A percentile compares a stretch with the other conserved stretches of the same genome.
Evolutionary conservation across 2,113 vertebrate genomes (phyloP).

Genomic region (Halichoerus grypus): DNA sequence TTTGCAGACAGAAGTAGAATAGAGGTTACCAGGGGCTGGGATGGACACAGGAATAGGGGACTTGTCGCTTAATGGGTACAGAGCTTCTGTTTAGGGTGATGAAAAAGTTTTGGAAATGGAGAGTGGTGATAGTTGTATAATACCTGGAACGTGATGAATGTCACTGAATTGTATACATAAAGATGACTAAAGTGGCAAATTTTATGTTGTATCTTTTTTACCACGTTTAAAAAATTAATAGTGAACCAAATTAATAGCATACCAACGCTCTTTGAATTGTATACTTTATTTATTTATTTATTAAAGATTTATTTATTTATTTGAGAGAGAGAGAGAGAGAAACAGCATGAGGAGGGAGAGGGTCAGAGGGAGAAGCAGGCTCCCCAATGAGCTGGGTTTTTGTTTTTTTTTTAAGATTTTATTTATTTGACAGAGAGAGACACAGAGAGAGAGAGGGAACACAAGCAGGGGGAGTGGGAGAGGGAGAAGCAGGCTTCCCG

Average conservation of each 20-base stretch:
- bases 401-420: no score
- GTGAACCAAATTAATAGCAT: not conserved
- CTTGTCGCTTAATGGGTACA: no score
- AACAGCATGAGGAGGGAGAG: no score
- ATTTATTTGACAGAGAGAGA: no score
- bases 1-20: not conserved
- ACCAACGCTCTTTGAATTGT: not conserved
- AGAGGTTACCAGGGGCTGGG: not conserved
- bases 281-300: not conserved
- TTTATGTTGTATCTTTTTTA: not conserved
- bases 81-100: not conserved
- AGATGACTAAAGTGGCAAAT: not conserved
- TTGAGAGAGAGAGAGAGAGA: no score
- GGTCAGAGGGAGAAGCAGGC: no score
- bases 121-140: no score
- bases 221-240: not conserved
- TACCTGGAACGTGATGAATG: not conserved
- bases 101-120: not conserved
- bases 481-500: no score
- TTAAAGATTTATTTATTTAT: no score
- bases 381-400: no score
- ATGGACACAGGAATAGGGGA: not conserved
- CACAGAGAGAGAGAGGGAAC: no score
- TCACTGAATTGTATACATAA: not conserved
- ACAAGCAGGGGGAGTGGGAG: no score